phyloP scores from a whole-genome alignment of 2,797 vertebrate genomes.

The Acrocephalus scirpaceus region DNA sequence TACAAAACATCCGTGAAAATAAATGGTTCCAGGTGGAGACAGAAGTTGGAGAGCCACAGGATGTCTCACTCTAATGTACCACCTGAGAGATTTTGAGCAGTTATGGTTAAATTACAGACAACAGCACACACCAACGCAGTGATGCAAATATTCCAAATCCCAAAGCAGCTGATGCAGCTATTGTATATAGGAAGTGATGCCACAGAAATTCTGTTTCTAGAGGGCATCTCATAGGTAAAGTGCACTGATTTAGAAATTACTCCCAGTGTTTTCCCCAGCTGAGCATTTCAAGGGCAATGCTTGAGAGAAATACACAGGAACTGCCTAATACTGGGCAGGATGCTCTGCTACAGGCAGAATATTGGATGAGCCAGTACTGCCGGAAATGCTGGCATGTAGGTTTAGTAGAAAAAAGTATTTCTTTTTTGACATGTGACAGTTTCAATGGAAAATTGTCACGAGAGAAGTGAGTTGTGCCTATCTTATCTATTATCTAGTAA shows the following conservation, averaged over 20 bases:
- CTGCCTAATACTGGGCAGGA: neutral
- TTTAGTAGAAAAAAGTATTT: neutral
- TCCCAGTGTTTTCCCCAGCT: neutral
- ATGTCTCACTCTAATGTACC: neutral
- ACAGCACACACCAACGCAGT: neutral
- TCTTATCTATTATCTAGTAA: constrained; percentile 9
- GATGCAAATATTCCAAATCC: neutral
- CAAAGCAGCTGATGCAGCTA: neutral
- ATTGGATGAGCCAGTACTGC: accelerated
- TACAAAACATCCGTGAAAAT: neutral
- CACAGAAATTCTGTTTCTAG: neutral
- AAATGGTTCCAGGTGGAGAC: neutral
- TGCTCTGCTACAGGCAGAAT: neutral
- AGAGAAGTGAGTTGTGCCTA: neutral
- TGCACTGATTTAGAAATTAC: neutral
- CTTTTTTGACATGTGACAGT: neutral
- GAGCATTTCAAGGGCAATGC: neutral
- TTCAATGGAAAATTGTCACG: neutral
- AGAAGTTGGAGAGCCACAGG: neutral
- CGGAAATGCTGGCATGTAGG: neutral
- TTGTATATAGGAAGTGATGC: neutral
- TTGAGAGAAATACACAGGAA: neutral
- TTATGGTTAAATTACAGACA: neutral
- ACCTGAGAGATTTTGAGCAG: neutral
- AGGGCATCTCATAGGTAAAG: neutral